A percentile compares a stretch with the other conserved stretches of the same genome.
Evolutionary conservation across 2,113 vertebrate species (phyloP).

Genomic region (Tachysurus fulvidraco): DNA sequence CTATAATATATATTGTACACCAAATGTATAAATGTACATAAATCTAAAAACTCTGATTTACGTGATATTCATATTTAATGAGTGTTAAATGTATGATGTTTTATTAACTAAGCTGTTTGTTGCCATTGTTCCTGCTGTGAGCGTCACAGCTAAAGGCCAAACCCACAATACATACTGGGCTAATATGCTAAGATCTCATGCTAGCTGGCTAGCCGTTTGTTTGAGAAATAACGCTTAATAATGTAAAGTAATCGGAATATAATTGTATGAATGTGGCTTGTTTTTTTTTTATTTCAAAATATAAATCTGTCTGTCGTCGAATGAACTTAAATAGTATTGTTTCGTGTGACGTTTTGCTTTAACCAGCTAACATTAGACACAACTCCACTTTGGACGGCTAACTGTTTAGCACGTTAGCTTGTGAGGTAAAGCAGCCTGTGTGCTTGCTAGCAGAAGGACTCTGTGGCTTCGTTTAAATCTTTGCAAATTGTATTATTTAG

Average conservation of each 20-base stretch:
- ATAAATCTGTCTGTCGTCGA: not conserved
- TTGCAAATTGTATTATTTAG: not conserved
- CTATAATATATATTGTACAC: no score
- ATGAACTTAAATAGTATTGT: not conserved
- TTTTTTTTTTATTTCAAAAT: not conserved
- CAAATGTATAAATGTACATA: no score
- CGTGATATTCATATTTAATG: not conserved
- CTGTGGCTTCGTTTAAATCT: not conserved
- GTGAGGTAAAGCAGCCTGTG: not conserved
- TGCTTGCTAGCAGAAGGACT: not conserved
- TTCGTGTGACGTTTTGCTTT: not conserved
- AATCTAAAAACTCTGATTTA: not conserved
- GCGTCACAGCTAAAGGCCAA: slow-evolving; percentile 8
- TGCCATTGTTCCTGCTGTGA: not conserved
- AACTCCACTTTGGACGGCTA: not conserved
- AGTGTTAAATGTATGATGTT: not conserved
- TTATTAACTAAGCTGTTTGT: not conserved
- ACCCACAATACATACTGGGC: slow-evolving; percentile 3
- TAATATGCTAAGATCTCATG: not conserved
- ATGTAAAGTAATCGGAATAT: not conserved
- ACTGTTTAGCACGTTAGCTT: not conserved
- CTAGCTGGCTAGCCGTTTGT: not conserved
- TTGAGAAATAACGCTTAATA: not conserved
- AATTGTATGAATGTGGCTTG: not conserved
- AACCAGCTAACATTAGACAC: not conserved